These are phyloP conservation scores for Macrostomum lignano DNA, from an alignment of 1,140 invertebrate species.

Conservation along the genomic window DNA sequence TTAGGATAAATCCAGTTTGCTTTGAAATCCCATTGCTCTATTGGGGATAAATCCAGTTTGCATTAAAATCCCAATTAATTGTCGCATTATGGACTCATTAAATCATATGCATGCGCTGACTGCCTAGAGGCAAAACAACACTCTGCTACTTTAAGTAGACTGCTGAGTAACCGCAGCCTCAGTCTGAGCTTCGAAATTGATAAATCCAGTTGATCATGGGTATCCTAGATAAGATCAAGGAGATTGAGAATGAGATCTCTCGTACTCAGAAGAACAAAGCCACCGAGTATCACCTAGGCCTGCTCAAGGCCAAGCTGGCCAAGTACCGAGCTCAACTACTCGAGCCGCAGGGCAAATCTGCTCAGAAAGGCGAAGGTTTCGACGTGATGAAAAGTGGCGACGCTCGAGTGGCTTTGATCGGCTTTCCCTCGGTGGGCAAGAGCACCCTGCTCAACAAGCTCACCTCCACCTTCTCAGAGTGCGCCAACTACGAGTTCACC, in stretches of 20 bases:
- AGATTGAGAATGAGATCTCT: constrained; percentile 89
- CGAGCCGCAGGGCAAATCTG: constrained; percentile 58
- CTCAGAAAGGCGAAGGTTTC: constrained; percentile 61
- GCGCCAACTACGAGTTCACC: constrained; percentile 91
- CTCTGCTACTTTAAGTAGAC: too few relatives aligned
- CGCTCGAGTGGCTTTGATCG: constrained; percentile 84
- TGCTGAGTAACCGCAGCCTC: too few relatives aligned
- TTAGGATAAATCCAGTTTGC: too few relatives aligned
- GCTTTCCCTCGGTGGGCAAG: constrained; percentile 54
- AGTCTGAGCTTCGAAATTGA: too few relatives aligned
- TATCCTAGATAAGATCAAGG: constrained; percentile 81
- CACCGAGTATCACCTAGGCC: constrained; percentile 90
- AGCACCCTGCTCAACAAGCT: constrained; percentile 20
- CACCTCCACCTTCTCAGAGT: constrained; percentile 45
- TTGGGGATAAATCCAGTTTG: too few relatives aligned
- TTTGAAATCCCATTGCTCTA: too few relatives aligned
- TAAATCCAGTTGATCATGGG: too few relatives aligned
- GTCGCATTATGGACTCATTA: too few relatives aligned
- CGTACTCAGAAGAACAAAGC: constrained; percentile 99
- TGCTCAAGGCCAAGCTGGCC: constrained; percentile 88
- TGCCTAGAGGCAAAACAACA: too few relatives aligned
- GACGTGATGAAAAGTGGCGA: constrained; percentile 98
- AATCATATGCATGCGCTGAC: too few relatives aligned
- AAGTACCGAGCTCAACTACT: constrained; percentile 79
- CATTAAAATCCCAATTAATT: too few relatives aligned